Conservation (phyloP, 1,140 invertebrate genomes). For the Trichonephila inaurata region DNA sequence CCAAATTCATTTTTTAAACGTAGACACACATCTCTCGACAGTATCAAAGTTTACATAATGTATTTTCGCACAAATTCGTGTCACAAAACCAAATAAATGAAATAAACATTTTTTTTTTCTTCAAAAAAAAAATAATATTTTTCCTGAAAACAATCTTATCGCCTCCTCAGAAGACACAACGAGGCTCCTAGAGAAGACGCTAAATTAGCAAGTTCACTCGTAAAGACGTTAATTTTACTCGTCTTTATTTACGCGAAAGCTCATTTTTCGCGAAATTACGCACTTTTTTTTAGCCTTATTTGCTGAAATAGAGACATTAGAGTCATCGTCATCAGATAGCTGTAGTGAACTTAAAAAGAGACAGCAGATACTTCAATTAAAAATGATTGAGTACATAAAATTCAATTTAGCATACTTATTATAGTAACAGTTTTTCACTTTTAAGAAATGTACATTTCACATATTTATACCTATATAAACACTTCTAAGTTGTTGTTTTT, state of each 20-base stretch:
- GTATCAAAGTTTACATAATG: not conserved
- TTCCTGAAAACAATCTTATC: slow-evolving; percentile 29
- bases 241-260: not conserved
- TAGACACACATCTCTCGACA: not conserved
- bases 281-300: not conserved
- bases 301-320: not conserved
- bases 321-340: not conserved
- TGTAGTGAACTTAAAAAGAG: not conserved
- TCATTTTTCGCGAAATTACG: slow-evolving; percentile 60
- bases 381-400: not conserved
- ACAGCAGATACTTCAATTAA: not conserved
- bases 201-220: slow-evolving; percentile 43
- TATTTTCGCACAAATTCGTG: not conserved
- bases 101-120: not conserved
- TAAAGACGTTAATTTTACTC: slow-evolving; percentile 34
- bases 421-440: too few relatives aligned
- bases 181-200: slow-evolving; percentile 51
- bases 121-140: not conserved
- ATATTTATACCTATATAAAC: too few relatives aligned
- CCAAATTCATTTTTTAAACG: too few relatives aligned
- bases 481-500: too few relatives aligned
- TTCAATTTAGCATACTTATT: too few relatives aligned
- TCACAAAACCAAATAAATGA: not conserved
- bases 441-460: too few relatives aligned
- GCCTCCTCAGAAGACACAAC: slow-evolving; percentile 39